A percentile compares a stretch with the other conserved stretches of the same genome.
phyloP scores from a whole-genome alignment of 2,113 vertebrate species.

The Gymnobelideus leadbeateri region DNA sequence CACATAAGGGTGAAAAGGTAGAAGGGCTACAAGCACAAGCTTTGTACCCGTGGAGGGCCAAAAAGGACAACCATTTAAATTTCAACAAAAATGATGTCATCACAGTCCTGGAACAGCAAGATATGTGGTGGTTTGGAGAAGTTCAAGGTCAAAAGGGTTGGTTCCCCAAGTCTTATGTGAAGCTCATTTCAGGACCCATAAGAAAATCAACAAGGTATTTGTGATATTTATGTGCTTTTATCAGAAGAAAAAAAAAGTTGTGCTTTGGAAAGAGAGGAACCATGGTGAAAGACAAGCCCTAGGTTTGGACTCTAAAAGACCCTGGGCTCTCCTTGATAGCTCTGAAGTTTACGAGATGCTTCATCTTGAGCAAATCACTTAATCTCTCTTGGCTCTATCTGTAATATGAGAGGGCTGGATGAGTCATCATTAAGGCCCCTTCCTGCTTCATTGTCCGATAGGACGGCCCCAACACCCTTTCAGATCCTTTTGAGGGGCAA shows the following conservation, averaged over 20 bases:
- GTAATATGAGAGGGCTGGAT: background rate
- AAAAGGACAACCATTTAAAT: conserved; percentile 99
- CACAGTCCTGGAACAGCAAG: conserved; percentile 98
- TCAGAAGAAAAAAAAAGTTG: background rate
- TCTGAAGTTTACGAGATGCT: background rate
- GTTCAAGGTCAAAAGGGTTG: conserved; percentile 98
- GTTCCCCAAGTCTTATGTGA: conserved; percentile 99
- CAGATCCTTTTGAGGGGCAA: background rate
- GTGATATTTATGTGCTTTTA: conserved; percentile 61
- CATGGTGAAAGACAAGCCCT: background rate
- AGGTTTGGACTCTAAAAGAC: background rate
- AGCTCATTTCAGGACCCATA: conserved; percentile 95
- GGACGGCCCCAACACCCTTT: background rate
- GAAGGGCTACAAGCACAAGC: conserved; percentile 98
- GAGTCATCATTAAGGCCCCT: background rate
- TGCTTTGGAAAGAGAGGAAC: background rate
- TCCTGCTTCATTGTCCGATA: background rate
- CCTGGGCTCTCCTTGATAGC: background rate
- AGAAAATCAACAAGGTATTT: conserved; percentile 91
- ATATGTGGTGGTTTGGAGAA: conserved; percentile 99
- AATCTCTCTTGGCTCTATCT: background rate
- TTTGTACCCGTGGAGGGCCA: conserved; percentile 97
- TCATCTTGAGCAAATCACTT: background rate
- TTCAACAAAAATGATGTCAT: conserved; percentile 99
- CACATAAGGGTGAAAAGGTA: conserved; percentile 94